Evolutionary conservation across 2,888 invertebrate genomes (phyloP).

Genomic region (Ariolimax columbianus): DNA sequence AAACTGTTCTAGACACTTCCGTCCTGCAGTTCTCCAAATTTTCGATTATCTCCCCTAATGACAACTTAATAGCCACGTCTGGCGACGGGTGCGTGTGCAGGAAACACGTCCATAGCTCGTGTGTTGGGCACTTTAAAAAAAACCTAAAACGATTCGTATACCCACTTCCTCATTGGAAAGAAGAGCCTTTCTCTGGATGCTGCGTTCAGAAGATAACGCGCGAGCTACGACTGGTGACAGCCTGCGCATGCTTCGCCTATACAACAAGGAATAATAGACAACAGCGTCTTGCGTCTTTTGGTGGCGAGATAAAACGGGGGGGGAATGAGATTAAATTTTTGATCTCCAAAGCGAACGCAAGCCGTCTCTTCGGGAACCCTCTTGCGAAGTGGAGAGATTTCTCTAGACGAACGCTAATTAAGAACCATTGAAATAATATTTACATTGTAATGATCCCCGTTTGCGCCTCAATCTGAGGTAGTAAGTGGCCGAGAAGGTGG

Average conservation of each 20-base stretch:
- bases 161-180: neutral
- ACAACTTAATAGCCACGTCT: slow-evolving; percentile 23
- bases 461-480: slow-evolving; percentile 30
- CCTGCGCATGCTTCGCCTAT: slow-evolving; percentile 31
- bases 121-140: neutral
- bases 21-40: neutral
- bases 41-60: neutral
- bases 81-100: neutral
- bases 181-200: neutral
- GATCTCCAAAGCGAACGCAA: slow-evolving; percentile 3
- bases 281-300: neutral
- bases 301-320: slow-evolving; percentile 18
- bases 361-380: neutral
- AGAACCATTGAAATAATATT: slow-evolving; percentile 58
- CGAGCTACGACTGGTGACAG: slow-evolving; percentile 29
- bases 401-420: slow-evolving; percentile 55
- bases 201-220: slow-evolving; percentile 31
- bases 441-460: slow-evolving; percentile 57
- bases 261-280: slow-evolving; percentile 40
- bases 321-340: slow-evolving; percentile 34
- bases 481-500: slow-evolving; percentile 7
- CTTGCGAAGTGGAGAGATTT: slow-evolving; percentile 33
- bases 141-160: neutral
- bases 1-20: no score
- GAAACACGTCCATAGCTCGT: neutral